Base-by-base conservation (phyloP, 2,888 invertebrate genomes). In the Autographa gamma region DNA sequence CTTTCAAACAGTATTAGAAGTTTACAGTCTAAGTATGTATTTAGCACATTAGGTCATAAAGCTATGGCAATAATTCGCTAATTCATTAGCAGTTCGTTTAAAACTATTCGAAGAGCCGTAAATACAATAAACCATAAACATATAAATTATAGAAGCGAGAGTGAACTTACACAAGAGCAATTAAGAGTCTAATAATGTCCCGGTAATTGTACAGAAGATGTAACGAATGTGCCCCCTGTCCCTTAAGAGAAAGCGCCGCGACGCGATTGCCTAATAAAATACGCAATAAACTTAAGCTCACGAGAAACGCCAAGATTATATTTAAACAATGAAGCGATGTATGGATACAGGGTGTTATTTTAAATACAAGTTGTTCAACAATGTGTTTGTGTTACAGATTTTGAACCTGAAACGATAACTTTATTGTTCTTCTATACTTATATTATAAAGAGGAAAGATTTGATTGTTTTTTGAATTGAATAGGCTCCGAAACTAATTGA, bases 131-230 rank as follows among this genome's bases (percentile, higher is more conserved):
- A 71, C 69, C 31, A 81, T 81, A 79, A 76, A 81, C 74, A 80
- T 81, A 80, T 88, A 86, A 89, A 88, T 89, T 83, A 87, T 83
- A 79, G 71, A 78, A 86, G 84, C 69, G 81, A 86, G 85, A 87
- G 87, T 86, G 82, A 86, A 90, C 86, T 91, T 90, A 84, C 90
- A 90, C 89, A 90, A 89, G 85, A 83, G 81, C 90, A 90, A 88
- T 91, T 91, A 91, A 83, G 86, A 77, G 79, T 81, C 82, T 85
- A 87, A 89, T 89, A 90, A 88, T 86, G 86, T 81, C 83, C 81
- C 84, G 86, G 89, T 92, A 91, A 92, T 92, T 91, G 90, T 85
- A 85, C 79, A 82, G 86, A 85, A 86, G 88, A 84, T 75, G 88
- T 89, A 89, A 89, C 85, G 83, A 88, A 91, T 88, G 90, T 85